A percentile compares a stretch with the other conserved stretches of the same genome.
These are phyloP conservation scores for Hypanus sabinus DNA, from an alignment of 2,113 vertebrate genomes.

Conservation along the genomic window DNA sequence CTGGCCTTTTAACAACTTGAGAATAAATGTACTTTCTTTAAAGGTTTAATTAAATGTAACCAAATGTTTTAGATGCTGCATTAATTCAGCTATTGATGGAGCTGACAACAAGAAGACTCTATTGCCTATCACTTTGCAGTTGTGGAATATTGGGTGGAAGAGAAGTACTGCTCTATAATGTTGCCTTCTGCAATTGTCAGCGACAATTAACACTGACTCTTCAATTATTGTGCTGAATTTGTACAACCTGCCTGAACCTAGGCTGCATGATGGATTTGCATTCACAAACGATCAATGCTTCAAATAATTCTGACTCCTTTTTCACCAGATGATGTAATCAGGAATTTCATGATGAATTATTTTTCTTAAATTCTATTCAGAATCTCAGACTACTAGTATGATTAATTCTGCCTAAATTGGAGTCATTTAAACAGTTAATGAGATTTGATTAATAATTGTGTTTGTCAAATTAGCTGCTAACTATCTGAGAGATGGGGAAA, in stretches of 20 bases:
- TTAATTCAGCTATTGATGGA: background rate
- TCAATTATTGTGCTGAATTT: constrained; percentile 13
- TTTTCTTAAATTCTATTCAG: background rate
- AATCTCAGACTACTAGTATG: background rate
- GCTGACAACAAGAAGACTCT: background rate
- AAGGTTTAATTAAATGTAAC: background rate
- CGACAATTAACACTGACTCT: background rate
- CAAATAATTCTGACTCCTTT: constrained; percentile 4
- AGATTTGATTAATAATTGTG: background rate
- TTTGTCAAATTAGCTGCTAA: background rate
- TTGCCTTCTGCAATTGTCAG: background rate
- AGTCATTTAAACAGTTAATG: constrained; percentile 1
- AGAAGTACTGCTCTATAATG: background rate
- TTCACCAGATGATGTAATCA: background rate
- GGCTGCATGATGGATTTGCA: background rate
- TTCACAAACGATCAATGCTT: constrained; percentile 17
- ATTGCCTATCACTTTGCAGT: background rate
- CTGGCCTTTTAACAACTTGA: background rate
- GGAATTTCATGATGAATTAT: constrained; percentile 18
- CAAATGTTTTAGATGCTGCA: background rate
- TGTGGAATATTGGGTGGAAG: background rate
- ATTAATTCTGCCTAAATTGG: constrained; percentile 6
- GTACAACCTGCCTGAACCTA: background rate
- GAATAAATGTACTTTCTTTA: background rate
- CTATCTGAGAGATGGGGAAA: background rate